Evolutionary conservation across 2,888 invertebrate species (phyloP).

Genomic region (Heteromyza rotundicornis): DNA sequence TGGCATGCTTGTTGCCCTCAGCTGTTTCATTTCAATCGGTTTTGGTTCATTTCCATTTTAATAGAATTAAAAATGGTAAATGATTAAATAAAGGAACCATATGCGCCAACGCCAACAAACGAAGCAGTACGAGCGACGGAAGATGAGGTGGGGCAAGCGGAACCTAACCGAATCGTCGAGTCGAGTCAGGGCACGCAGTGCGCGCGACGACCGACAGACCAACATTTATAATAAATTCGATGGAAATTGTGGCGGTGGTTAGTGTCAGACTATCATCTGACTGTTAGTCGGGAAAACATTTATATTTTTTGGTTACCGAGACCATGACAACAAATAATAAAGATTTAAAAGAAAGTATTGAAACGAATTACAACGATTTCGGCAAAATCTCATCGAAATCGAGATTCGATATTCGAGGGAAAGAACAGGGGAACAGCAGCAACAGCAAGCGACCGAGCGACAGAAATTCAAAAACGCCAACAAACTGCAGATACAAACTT

Average conservation of each 20-base stretch:
- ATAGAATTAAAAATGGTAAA: constrained; percentile 53
- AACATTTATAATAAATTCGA: not conserved
- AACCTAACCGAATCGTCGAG: not conserved
- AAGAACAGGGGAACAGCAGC: constrained; percentile 56
- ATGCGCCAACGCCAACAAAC: constrained; percentile 8
- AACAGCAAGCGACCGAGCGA: constrained; percentile 31
- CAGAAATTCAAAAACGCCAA: constrained; percentile 16
- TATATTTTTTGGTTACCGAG: constrained; percentile 31
- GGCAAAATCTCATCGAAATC: constrained; percentile 57
- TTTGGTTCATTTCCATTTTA: constrained; percentile 52
- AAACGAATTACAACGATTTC: constrained; percentile 12
- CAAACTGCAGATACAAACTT: not conserved
- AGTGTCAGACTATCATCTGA: not conserved
- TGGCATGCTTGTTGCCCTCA: constrained; percentile 20
- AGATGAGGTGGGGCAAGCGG: not conserved
- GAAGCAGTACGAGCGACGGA: constrained; percentile 14
- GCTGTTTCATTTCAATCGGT: constrained; percentile 46
- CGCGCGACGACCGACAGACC: not conserved
- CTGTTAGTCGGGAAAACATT: not conserved
- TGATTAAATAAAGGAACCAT: constrained; percentile 43
- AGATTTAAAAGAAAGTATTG: constrained; percentile 29
- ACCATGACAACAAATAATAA: constrained; percentile 37
- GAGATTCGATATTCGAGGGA: constrained; percentile 62
- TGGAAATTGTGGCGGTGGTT: not conserved
- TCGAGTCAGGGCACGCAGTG: not conserved